Evolutionary conservation across 1,140 invertebrate genomes (phyloP).

Genomic region (Drosophila takahashii): DNA sequence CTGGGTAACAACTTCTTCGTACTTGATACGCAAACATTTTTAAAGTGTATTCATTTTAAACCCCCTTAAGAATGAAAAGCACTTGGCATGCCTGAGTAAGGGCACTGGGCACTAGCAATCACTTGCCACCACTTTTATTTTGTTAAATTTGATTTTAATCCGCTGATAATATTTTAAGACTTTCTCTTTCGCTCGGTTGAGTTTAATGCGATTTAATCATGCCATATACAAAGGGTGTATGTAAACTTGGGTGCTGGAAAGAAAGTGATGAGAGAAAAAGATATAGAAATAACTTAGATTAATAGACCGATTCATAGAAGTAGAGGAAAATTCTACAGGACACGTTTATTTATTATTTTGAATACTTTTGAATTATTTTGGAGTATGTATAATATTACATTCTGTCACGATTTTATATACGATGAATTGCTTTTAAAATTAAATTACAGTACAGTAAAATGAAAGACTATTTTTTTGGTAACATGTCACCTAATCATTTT

Average conservation of each 20-base stretch:
- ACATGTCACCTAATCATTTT: too few relatives aligned
- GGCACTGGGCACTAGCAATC: slow-evolving; percentile 6
- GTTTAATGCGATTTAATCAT: slow-evolving; percentile 63
- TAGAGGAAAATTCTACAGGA: too few relatives aligned
- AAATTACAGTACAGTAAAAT: too few relatives aligned
- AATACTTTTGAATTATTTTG: too few relatives aligned
- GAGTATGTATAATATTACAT: too few relatives aligned
- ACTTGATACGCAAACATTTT: neutral
- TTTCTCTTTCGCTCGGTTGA: slow-evolving; percentile 66
- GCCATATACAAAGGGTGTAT: slow-evolving; percentile 10
- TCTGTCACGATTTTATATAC: too few relatives aligned
- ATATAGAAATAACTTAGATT: neutral
- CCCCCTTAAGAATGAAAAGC: neutral
- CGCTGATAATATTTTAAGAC: slow-evolving; percentile 65
- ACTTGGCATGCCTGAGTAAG: neutral
- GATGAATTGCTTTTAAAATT: too few relatives aligned
- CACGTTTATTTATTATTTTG: too few relatives aligned
- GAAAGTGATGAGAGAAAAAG: neutral
- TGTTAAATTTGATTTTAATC: slow-evolving; percentile 70
- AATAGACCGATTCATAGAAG: too few relatives aligned
- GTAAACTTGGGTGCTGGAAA: neutral
- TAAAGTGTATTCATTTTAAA: neutral
- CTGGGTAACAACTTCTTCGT: too few relatives aligned
- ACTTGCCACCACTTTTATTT: slow-evolving; percentile 38
- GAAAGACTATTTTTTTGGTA: too few relatives aligned